Conservation (phyloP, 2,113 vertebrate genomes). For the Trichomycterus rosablanca region DNA sequence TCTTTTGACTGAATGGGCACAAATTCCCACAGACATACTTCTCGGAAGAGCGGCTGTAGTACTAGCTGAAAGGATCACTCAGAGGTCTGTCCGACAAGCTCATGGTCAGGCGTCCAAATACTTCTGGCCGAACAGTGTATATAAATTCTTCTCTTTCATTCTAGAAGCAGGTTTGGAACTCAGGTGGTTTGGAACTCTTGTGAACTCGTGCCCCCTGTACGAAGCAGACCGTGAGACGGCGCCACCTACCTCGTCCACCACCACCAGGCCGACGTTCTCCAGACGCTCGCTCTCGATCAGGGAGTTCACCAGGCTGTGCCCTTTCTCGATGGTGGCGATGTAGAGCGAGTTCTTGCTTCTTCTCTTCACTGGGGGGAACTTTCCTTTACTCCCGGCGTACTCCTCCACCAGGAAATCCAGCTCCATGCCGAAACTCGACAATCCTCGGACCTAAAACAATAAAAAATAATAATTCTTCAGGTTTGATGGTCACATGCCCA, state of each 20-base stretch:
- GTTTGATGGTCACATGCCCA: no score
- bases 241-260: conserved; percentile 85
- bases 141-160: no score
- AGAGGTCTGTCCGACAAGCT: no score
- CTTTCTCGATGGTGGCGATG: conserved; percentile 92
- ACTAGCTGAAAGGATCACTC: no score
- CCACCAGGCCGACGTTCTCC: conserved; percentile 76
- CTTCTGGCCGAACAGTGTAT: no score
- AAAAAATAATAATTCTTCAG: conserved; percentile 4
- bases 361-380: conserved; percentile 85
- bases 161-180: no score
- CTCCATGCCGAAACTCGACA: conserved; percentile 85
- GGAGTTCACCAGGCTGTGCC: conserved; percentile 86
- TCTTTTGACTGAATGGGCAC: no score
- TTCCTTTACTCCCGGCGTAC: conserved; percentile 93
- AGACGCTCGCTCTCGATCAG: conserved; percentile 81
- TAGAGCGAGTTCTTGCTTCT: conserved; percentile 78
- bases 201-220: no score
- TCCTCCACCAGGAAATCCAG: conserved; percentile 93
- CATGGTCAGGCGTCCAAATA: no score
- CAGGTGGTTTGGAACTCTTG: no score
- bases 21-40: no score
- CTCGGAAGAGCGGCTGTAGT: no score
- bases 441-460: conserved; percentile 73
- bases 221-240: neutral